Base-by-base conservation (phyloP, 2,113 vertebrate genomes). In the Potamarius usumacintae region DNA sequence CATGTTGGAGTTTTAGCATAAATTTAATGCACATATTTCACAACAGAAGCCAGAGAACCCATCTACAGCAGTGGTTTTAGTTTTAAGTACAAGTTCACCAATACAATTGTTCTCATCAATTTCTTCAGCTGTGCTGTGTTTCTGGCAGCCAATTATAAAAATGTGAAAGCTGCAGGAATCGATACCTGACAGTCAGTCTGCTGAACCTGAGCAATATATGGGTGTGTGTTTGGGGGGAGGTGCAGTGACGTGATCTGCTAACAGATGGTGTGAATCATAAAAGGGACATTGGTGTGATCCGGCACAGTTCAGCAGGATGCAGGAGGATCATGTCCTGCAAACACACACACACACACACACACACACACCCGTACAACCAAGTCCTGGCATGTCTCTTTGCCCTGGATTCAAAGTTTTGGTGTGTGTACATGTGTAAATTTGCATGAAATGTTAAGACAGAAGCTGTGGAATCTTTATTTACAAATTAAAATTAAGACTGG, bases 191-290 rank as follows among this genome's bases (percentile, higher is more conserved):
- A 57, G n/a, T 27, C 77, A 79, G 77, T n/a, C 52, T 79, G 17
- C 25, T 27, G 11, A 53, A 78, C 25, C 53, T 12, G 48, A 52
- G 48, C 4, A n/a, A 7, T 55, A n/a, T n/a, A 6, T 76, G 20
- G 50, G 9, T 76, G 18, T 7, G 1, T 72, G 15, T 42, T 0
- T 72, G 6, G 27, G 11, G 12, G 65, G 42, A n/a, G 7, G 34
- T 15, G 30, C 3, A 20, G 10, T 27, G 74, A 84, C 34, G 30
- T 72, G 67, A 82, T 52, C 52, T 82, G 34, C 25, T 79, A 84
- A 74, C 87, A 90, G 85, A 90, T 88, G 89, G 87, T 48, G n/a
- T 84, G 86, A 89, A 84, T 90, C 86, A 90, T 86, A 18, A 7
- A 69, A 82, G 27, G 34, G 42, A 72, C 82, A 84, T 7, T 78